phyloP scores from a whole-genome alignment of 1,140 invertebrate species.

The Diprion similis region DNA sequence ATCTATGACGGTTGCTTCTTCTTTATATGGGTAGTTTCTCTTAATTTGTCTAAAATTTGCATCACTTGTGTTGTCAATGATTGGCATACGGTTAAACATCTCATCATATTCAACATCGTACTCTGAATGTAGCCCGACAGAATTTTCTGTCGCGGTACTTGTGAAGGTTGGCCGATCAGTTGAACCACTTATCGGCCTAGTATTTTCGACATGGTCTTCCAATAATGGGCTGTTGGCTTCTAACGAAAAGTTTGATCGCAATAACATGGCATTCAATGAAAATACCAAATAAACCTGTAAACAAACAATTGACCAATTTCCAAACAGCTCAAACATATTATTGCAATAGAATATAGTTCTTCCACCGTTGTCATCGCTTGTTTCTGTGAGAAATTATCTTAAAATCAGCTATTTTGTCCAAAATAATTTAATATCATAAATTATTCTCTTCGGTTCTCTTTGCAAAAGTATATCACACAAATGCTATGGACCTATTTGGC shows the following conservation, averaged over 20 bases:
- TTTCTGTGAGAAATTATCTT: slow-evolving; percentile 8
- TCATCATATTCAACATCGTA: slow-evolving; percentile 38
- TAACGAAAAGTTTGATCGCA: slow-evolving; percentile 45
- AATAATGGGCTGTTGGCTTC: slow-evolving; percentile 10
- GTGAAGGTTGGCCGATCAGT: background rate
- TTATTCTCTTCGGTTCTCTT: no score
- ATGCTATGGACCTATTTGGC: no score
- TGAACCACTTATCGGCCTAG: slow-evolving; percentile 2
- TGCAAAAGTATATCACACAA: no score
- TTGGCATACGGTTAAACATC: slow-evolving; percentile 10
- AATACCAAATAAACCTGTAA: slow-evolving; percentile 51
- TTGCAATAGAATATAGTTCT: no score
- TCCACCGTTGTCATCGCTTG: no score
- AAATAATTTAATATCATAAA: no score
- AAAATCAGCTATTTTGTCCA: slow-evolving; percentile 15
- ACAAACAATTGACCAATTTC: slow-evolving; percentile 19
- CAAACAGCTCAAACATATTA: slow-evolving; percentile 14
- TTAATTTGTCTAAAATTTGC: background rate
- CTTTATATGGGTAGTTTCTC: background rate
- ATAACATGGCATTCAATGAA: slow-evolving; percentile 45
- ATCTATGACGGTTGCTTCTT: background rate
- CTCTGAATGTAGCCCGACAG: slow-evolving; percentile 16
- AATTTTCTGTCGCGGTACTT: slow-evolving; percentile 21
- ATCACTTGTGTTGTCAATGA: slow-evolving; percentile 7
- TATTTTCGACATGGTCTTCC: slow-evolving; percentile 8